Evolutionary conservation across 2,113 vertebrate genomes (phyloP).

Genomic region (Lepisosteus osseus): DNA sequence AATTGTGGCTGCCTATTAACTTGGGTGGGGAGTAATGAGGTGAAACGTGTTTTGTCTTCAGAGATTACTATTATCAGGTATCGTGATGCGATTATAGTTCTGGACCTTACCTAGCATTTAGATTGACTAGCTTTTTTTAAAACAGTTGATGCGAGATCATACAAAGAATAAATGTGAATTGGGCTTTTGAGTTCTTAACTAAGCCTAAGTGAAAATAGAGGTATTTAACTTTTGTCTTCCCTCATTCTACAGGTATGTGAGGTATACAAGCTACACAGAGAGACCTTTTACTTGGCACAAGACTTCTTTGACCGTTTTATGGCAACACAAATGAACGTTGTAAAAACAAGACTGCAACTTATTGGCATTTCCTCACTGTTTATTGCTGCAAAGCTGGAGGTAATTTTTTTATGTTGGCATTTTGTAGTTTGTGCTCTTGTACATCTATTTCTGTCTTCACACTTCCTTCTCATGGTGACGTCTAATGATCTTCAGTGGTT

Average conservation of each 20-base stretch:
- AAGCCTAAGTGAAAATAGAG: too few species aligned
- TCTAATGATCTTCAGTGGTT: not conserved
- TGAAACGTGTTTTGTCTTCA: too few species aligned
- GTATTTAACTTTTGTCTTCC: not conserved
- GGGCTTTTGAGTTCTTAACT: too few species aligned
- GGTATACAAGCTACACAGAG: conserved; percentile 90
- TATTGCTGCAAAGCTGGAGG: conserved; percentile 94
- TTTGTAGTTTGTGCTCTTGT: not conserved
- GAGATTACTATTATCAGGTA: too few species aligned
- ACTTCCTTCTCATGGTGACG: not conserved
- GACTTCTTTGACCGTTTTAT: conserved; percentile 97
- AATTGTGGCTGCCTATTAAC: not conserved
- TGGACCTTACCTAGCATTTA: too few species aligned
- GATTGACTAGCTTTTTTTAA: too few species aligned
- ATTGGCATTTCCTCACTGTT: conserved; percentile 92
- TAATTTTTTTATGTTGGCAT: conserved; percentile 25
- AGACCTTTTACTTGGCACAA: conserved; percentile 92
- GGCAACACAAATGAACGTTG: conserved; percentile 85
- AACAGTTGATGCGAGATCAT: too few species aligned
- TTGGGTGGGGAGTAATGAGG: too few species aligned
- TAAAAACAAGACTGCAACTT: conserved; percentile 88
- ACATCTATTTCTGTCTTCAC: not conserved
- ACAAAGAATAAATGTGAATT: too few species aligned
- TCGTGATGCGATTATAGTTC: too few species aligned
- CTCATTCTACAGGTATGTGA: conserved; percentile 78